Conservation (phyloP, 2,113 vertebrate species). For the Passer domesticus region DNA sequence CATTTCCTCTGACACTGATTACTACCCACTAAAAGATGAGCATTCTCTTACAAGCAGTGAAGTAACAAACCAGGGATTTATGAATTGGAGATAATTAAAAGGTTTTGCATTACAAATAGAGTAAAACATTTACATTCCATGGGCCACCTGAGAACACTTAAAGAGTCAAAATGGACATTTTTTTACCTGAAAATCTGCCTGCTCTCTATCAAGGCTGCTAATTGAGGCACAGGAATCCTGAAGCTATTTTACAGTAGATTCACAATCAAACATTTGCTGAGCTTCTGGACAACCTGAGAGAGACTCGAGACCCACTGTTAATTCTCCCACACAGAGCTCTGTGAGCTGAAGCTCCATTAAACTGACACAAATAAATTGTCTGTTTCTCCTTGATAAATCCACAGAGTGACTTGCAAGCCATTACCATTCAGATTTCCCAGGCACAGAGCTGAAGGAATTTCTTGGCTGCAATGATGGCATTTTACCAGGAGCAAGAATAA, state of each 20-base stretch:
- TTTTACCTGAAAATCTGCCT: not conserved
- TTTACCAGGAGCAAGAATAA: not conserved
- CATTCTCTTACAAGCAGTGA: conserved; percentile 1
- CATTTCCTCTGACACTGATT: conserved; percentile 25
- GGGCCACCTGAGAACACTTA: not conserved
- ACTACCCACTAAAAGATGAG: not conserved
- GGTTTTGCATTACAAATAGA: conserved; percentile 10
- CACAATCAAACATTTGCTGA: not conserved
- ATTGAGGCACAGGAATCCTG: not conserved
- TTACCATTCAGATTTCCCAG: not conserved
- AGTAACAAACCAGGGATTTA: not conserved
- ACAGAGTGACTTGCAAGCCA: not conserved
- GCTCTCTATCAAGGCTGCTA: not conserved
- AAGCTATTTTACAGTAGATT: not conserved
- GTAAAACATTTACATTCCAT: not conserved
- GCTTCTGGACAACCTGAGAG: not conserved
- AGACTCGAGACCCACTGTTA: rapidly evolving
- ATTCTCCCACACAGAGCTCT: not conserved
- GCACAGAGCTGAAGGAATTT: not conserved
- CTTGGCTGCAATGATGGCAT: not conserved
- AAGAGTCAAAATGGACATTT: not conserved
- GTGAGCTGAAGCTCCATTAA: not conserved
- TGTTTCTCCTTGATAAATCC: not conserved
- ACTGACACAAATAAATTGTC: not conserved
- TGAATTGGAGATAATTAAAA: conserved; percentile 28